These are phyloP conservation scores for Drosophila bifasciata DNA, from an alignment of 1,140 invertebrate species.

Conservation along the genomic window DNA sequence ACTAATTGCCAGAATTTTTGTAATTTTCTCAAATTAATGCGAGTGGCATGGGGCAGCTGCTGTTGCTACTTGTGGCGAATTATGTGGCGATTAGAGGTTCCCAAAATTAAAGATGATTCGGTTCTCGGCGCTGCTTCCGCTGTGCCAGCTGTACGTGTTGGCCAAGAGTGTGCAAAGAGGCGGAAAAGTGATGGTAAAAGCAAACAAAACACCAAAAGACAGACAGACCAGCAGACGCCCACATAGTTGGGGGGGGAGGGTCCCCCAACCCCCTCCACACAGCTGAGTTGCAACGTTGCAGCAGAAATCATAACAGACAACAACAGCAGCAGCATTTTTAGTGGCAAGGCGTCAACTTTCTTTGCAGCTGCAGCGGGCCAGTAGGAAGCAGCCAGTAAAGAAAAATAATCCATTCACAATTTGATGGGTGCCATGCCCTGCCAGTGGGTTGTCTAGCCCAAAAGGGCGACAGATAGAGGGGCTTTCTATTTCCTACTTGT, in stretches of 20 bases:
- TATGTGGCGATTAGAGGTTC: conserved; percentile 18
- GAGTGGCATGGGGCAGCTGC: background rate
- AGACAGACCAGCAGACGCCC: background rate
- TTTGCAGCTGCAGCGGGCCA: conserved; percentile 42
- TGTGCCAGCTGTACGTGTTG: too few relatives aligned
- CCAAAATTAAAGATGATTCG: conserved; percentile 24
- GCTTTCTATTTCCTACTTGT: too few relatives aligned
- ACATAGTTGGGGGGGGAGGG: background rate
- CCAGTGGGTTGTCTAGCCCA: too few relatives aligned
- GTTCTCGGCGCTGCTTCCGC: conserved; percentile 22
- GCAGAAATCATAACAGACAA: conserved; percentile 17
- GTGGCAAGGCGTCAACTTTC: conserved; percentile 40
- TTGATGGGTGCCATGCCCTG: background rate
- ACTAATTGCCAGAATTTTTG: conserved; percentile 44
- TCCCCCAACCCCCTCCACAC: too few relatives aligned
- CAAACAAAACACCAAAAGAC: conserved; percentile 7
- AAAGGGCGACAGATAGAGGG: too few relatives aligned
- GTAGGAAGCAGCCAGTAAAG: conserved; percentile 23
- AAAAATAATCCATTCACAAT: conserved; percentile 42
- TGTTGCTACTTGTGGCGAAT: background rate
- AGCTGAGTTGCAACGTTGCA: background rate
- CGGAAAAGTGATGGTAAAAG: conserved; percentile 39
- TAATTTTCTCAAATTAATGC: conserved; percentile 41
- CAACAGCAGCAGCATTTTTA: conserved; percentile 2
- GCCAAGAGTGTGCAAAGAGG: too few relatives aligned